Evolutionary conservation across 2,797 vertebrate genomes (phyloP).

Genomic region (Eremophila alpestris): DNA sequence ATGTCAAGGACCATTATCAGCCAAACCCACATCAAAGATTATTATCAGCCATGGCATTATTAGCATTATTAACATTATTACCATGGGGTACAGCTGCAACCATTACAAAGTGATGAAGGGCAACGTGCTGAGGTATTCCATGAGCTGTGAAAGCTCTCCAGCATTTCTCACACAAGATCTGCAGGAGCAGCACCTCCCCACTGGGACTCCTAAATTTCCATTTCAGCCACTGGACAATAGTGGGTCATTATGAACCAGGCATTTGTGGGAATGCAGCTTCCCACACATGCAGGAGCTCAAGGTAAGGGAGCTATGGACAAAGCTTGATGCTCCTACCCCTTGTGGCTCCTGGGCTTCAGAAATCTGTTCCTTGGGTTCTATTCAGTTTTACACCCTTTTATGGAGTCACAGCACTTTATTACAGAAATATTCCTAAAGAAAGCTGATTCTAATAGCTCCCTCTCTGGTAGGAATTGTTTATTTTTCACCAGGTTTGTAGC

Average conservation of each 20-base stretch:
- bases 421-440: not conserved
- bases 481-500: not conserved
- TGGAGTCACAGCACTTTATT: not conserved
- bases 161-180: not conserved
- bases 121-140: fast-evolving
- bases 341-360: not conserved
- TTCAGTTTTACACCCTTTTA: conserved; percentile 25
- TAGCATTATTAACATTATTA: not conserved
- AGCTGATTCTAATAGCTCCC: not conserved
- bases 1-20: not conserved
- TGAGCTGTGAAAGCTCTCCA: not conserved
- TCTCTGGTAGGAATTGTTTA: not conserved
- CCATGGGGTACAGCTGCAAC: fast-evolving
- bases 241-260: fast-evolving
- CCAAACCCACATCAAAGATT: not conserved
- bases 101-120: not conserved
- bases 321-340: not conserved
- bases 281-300: fast-evolving
- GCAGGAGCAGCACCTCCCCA: not conserved
- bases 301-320: not conserved
- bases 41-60: not conserved
- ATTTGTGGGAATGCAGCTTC: not conserved
- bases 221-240: not conserved
- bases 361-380: not conserved
- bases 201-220: not conserved